phyloP scores from a whole-genome alignment of 1,140 invertebrate genomes.

The Telenomus remus region DNA sequence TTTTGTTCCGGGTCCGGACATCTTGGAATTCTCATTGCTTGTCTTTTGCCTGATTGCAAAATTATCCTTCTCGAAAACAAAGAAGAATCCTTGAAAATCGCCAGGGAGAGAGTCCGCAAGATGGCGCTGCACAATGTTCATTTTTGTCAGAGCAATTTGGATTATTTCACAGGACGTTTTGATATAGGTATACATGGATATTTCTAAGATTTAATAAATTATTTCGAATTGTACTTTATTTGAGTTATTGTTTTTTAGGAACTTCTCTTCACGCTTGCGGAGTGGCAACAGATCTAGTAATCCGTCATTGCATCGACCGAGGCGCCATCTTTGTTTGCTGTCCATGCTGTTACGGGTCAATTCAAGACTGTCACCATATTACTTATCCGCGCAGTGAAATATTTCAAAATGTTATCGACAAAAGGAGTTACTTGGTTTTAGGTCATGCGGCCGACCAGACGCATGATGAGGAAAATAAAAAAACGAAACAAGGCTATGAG shows the following conservation, averaged over 20 bases:
- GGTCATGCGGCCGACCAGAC: conserved; percentile 94
- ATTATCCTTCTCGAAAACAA: conserved; percentile 95
- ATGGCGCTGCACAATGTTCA: conserved; percentile 85
- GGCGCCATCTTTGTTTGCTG: conserved; percentile 91
- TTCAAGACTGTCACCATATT: conserved; percentile 84
- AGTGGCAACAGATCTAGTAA: conserved; percentile 93
- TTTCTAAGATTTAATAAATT: no score
- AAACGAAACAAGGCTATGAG: conserved; percentile 82
- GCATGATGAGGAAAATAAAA: conserved; percentile 82
- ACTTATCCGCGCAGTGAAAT: conserved; percentile 83
- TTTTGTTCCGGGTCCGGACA: conserved; percentile 97
- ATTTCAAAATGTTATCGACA: conserved; percentile 74
- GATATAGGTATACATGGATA: conserved; percentile 83
- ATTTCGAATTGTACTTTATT: no score
- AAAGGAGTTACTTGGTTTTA: conserved; percentile 83
- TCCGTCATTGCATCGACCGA: conserved; percentile 86
- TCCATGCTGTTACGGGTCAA: conserved; percentile 95
- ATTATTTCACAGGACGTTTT: conserved; percentile 87
- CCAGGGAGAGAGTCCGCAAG: conserved; percentile 81
- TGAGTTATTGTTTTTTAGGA: conserved; percentile 17
- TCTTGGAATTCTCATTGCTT: conserved; percentile 90
- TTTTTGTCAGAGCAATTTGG: conserved; percentile 90
- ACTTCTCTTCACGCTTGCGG: conserved; percentile 93
- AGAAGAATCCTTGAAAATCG: conserved; percentile 87
- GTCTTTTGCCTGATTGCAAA: conserved; percentile 83